Percentiles rank a stretch among this genome's conserved stretches.
These are phyloP conservation scores for Bubo bubo DNA, from an alignment of 2,113 vertebrate species.

Conservation along the genomic window DNA sequence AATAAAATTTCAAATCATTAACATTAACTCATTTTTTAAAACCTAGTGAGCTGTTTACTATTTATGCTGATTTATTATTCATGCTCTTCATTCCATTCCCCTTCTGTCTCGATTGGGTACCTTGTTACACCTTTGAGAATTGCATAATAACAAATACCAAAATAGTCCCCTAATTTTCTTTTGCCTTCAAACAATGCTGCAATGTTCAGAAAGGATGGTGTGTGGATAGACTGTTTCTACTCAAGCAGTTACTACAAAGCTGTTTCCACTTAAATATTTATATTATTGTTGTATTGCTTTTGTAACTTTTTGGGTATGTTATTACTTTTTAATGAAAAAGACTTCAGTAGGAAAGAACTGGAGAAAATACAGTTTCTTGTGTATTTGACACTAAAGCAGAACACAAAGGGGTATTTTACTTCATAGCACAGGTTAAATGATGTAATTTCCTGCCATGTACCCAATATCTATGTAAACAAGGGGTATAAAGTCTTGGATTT, in stretches of 20 bases:
- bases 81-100: background rate
- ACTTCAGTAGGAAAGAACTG: background rate
- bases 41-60: background rate
- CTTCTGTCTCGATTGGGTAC: background rate
- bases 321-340: background rate
- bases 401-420: background rate
- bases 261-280: background rate
- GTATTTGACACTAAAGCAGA: background rate
- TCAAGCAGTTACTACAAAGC: background rate
- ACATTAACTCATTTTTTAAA: background rate
- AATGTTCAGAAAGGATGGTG: background rate
- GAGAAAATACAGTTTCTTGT: background rate
- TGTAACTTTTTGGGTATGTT: background rate
- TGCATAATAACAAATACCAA: background rate
- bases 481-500: background rate
- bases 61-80: background rate
- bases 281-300: background rate
- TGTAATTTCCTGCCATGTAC: constrained; percentile 23
- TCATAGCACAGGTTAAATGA: background rate
- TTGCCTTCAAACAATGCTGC: background rate
- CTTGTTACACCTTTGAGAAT: background rate
- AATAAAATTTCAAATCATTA: background rate
- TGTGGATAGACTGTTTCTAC: background rate
- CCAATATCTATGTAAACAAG: constrained; percentile 17
- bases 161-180: background rate